Base-by-base conservation (phyloP, 2,797 vertebrate genomes). In the Clamator glandarius region DNA sequence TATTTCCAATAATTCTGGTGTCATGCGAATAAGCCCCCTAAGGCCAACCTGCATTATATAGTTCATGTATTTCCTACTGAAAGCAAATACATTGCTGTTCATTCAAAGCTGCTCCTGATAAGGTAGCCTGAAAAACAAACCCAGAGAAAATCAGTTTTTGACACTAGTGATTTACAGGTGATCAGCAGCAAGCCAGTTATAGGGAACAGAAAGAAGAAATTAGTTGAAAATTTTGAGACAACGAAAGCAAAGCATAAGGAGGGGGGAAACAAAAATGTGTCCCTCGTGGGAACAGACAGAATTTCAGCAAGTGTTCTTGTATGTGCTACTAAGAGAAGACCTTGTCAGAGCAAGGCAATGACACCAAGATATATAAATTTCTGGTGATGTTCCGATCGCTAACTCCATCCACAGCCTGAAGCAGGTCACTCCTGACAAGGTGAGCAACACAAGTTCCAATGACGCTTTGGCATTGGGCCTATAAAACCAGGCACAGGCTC, bases 301-400 rank as follows among this genome's bases (percentile, higher is more conserved):
- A 51, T 61, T 66, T 69, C 89, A 68, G 55, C 66, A 41, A 76
- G 63, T 15, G 33, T 35, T 66, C 67, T 86, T 18, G 2, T 15
- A 61, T 4, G 39, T n/a, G 42, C 70, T 67, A n/a, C 51, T n/a
- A n/a, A 29, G 28, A 33, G 52, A 86, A 87, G 36, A 54, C 50
- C 8, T 68, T 51, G 19, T 48, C 62, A 86, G 59, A 88, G 42
- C 18, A 70, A 61, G 76, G 44, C 51, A 81, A 35, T 0, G 8
- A 54, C 31, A 61, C 68, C 44, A 54, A 26, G 63, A 72, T 74
- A 15, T 5, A 29, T 26, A 19, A 25, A 57, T 59, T 57, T 69
- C 80, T 84, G 63, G 52, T 19, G 44, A 39, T 35, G 7, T 1
- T 14, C 42, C 1, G 2, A 13, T 28, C 0, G 0, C 41, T 39